Base-by-base conservation (phyloP, 2,113 vertebrate genomes). In the Mesoclemmys tuberculata region DNA sequence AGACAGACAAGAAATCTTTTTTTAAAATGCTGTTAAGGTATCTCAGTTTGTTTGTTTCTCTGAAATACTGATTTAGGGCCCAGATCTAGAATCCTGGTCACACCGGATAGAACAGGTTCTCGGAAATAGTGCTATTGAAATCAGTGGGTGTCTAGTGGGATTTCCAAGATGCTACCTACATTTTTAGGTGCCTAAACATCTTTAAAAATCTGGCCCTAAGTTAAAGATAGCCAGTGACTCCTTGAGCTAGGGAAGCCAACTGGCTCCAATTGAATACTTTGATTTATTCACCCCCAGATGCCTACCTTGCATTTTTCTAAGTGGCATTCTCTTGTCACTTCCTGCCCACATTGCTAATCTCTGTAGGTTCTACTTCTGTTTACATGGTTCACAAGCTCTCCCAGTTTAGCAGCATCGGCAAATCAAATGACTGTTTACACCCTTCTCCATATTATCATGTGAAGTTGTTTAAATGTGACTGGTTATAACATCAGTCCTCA, bases 341-440 rank as follows among this genome's bases (percentile, higher is more conserved):
- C 61, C 61, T 68, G 26, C 74, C 44, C 44, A 13, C 26, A 6
- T 7, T 44, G 44, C 41, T 75, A 26, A 75, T 44, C 71, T 24
- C 68, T 38, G 18, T 74, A 22, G n/a, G 68, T 24, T 38, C 22
- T 75, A 44, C 44, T 75, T 75, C 71, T 75, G 71, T 26, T 51
- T 48, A 35, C 27, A 75, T 19, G 9, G 46, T 49, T 29, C 52
- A n/a, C 46, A 8, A 55, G 4, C 0, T 0, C 86, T 5, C 8
- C 11, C 12, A 27, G 51, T 89, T 85, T 22, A 1, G 1, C 31
- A 81, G 18, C 8, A 1, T 7, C 54, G 4, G 3, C 75, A 68
- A 94, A 82, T 22, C 16, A 80, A 44, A 56, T 78, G 38, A 6
- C 13, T 55, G 80, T 68, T 27, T 26, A 11, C 24, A 89, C 75